These are phyloP conservation scores for Melanotaenia nigrans DNA, from an alignment of 2,797 vertebrate genomes.

Conservation along the genomic window DNA sequence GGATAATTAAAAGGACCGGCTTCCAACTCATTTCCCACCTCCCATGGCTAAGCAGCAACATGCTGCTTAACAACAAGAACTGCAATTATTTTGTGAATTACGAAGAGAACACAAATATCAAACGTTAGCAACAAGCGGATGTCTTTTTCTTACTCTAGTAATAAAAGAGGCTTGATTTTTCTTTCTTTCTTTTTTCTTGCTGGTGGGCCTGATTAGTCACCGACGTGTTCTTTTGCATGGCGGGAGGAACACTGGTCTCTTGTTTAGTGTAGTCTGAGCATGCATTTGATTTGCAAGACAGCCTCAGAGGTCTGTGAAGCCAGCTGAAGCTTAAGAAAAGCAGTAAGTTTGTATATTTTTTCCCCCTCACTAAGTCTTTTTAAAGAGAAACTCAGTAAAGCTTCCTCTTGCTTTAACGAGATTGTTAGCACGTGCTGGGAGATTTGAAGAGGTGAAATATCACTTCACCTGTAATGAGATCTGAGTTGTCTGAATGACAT, in stretches of 20 bases:
- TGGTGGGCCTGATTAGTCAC: constrained; percentile 49
- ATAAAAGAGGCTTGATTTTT: constrained; percentile 26
- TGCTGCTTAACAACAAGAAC: constrained; percentile 72
- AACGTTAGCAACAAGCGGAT: constrained; percentile 62
- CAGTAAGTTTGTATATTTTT: constrained; percentile 58
- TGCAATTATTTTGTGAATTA: constrained; percentile 77
- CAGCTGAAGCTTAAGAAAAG: constrained; percentile 49
- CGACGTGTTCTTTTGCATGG: constrained; percentile 41
- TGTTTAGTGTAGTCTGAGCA: constrained; percentile 50
- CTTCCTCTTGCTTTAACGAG: constrained; percentile 37
- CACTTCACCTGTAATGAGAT: constrained; percentile 64
- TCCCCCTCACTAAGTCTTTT: constrained; percentile 58
- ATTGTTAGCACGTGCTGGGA: constrained; percentile 53
- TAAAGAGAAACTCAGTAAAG: constrained; percentile 56
- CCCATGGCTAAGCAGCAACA: constrained; percentile 79
- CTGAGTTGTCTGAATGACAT: constrained; percentile 50
- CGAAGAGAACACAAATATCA: constrained; percentile 59
- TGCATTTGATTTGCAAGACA: constrained; percentile 48
- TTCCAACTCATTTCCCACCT: constrained; percentile 83
- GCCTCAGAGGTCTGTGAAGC: constrained; percentile 44
- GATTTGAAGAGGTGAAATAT: constrained; percentile 59
- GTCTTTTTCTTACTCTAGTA: constrained; percentile 32
- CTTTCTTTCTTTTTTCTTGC: constrained; percentile 6
- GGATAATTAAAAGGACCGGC: constrained; percentile 83
- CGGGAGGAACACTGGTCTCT: constrained; percentile 31